A percentile compares a stretch with the other conserved stretches of the same genome.
Evolutionary conservation across 2,113 vertebrate genomes (phyloP).

Genomic region (Hydrolagus affinis): DNA sequence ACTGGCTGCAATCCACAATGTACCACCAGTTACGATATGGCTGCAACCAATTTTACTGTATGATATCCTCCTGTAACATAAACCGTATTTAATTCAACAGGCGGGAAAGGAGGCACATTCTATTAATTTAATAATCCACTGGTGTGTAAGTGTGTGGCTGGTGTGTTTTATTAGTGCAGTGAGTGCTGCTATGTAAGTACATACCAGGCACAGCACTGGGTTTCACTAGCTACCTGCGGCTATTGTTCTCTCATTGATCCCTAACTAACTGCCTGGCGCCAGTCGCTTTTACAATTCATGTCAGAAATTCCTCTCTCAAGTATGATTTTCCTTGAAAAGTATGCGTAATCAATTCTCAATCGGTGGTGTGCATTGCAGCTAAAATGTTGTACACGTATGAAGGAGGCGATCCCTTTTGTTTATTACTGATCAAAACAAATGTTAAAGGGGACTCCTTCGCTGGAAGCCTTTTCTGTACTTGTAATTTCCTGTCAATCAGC

Average conservation of each 20-base stretch:
- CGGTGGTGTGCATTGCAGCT: not conserved
- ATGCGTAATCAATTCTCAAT: not conserved
- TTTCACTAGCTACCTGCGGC: not conserved
- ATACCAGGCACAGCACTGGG: not conserved
- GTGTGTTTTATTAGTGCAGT: too few species aligned
- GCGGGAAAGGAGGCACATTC: not conserved
- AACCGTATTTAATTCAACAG: conserved; percentile 5
- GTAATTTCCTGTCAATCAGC: too few species aligned
- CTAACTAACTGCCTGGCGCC: conserved; percentile 16
- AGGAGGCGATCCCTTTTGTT: not conserved
- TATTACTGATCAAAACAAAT: not conserved
- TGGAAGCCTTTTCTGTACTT: not conserved
- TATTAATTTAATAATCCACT: not conserved
- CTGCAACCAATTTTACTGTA: not conserved
- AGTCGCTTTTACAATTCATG: not conserved
- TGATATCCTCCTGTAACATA: not conserved
- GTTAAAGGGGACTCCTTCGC: too few species aligned
- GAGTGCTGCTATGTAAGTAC: not conserved
- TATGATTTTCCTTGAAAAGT: not conserved
- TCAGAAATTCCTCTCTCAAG: not conserved
- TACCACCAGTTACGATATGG: not conserved
- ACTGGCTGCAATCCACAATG: not conserved
- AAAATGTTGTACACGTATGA: not conserved
- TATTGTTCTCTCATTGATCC: conserved; percentile 18
- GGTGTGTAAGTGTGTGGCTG: too few species aligned